A percentile compares a stretch with the other conserved stretches of the same genome.
phyloP scores from a whole-genome alignment of 2,797 vertebrate genomes.

The Clarias pachynema region DNA sequence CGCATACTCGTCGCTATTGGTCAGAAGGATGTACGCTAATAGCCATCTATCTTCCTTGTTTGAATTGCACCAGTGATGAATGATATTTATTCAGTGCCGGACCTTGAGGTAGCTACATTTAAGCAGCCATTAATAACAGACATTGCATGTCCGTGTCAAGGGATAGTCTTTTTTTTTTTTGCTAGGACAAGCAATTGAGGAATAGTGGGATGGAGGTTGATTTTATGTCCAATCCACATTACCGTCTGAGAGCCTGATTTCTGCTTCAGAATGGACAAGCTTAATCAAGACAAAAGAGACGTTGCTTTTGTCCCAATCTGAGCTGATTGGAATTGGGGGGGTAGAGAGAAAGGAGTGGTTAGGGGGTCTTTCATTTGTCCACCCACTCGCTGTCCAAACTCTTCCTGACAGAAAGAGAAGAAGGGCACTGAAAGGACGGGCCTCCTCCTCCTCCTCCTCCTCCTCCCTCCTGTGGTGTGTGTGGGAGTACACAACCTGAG shows the following conservation, averaged over 20 bases:
- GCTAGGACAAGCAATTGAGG: background rate
- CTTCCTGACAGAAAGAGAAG: constrained; percentile 53
- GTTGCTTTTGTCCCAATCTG: constrained; percentile 43
- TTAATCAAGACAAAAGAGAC: constrained; percentile 46
- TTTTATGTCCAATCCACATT: constrained; percentile 47
- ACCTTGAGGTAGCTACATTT: constrained; percentile 63
- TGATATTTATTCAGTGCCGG: constrained; percentile 58
- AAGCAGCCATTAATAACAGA: constrained; percentile 57
- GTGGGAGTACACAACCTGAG: constrained; percentile 57
- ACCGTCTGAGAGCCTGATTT: constrained; percentile 46
- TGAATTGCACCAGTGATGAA: constrained; percentile 58
- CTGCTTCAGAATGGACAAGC: constrained; percentile 26
- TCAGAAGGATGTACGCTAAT: constrained; percentile 56
- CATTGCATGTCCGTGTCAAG: constrained; percentile 43
- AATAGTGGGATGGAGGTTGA: background rate
- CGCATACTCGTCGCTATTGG: constrained; percentile 40
- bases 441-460: background rate
- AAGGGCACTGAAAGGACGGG: constrained; percentile 46
- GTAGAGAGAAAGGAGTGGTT: background rate
- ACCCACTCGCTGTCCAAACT: constrained; percentile 69
- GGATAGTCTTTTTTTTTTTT: constrained; percentile 38
- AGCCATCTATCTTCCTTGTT: constrained; percentile 58
- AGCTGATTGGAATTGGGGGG: constrained; percentile 28
- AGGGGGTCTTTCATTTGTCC: constrained; percentile 72
- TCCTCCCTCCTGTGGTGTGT: constrained; percentile 46